Evolutionary conservation across 2,888 invertebrate genomes (phyloP), one percentile per base, ranked within the genome.

Genomic region (Eupithecia inturbata): DNA sequence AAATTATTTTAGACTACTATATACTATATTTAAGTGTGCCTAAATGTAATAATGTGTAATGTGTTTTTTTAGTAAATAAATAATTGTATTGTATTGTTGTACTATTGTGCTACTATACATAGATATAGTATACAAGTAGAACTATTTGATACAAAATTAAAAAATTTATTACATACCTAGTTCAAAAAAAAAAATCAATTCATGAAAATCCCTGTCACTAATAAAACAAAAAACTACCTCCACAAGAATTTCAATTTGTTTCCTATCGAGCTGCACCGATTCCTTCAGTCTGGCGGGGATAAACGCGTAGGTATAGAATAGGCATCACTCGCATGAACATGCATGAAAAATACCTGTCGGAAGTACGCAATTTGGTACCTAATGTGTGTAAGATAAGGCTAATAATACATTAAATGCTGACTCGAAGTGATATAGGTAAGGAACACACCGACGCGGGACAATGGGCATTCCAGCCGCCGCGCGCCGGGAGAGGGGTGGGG

Each of bases 391-490:
- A 4, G 12, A 41, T 70, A 72, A 53, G 67, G 67, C 31, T 57
- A 70, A 63, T 70, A 63, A 63, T 70, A 49, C 62, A 53, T 31
- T 70, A 67, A 57, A 63, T 36, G 14, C 39, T 41, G 26, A 12
- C 62, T 53, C 39, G 31, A 70, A 70, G 75, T 75, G 75, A 63
- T 53, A 26, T 53, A 72, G 71, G 72, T 72, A 22, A 57, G 67
- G 71, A 57, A 69, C 64, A 72, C 66, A 68, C 64, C 63, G 70
- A 60, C 57, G 82, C 86, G 89, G 91, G 90, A 92, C 92, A 92
- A 92, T 91, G 90, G 92, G 87, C 92, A 92, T 92, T 91, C 92
- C 91, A 88, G 85, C 80, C 85, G 81, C 82, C 80, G 84, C 79
- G 78, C 85, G 81, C 82, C 80, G 84, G 79, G 78, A 80, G 71